Evolutionary conservation across 2,797 vertebrate genomes (phyloP).

Genomic region (Ctenopoma kingsleyae): DNA sequence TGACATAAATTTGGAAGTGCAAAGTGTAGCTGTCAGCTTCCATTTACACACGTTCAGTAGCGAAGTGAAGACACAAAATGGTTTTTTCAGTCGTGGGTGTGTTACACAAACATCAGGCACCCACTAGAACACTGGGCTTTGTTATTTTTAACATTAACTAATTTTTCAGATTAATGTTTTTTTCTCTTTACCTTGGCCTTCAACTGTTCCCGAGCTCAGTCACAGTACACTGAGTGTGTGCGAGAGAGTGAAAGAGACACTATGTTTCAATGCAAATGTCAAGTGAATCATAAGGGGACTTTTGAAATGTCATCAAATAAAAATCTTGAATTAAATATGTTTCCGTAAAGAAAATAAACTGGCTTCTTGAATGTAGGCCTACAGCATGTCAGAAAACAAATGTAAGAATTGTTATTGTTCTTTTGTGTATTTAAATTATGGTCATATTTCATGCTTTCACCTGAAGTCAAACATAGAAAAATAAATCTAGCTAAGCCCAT

Average conservation of each 20-base stretch:
- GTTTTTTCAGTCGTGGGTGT: slow-evolving; percentile 25
- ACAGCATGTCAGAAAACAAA: not conserved
- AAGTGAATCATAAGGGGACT: slow-evolving; percentile 38
- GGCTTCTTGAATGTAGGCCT: slow-evolving; percentile 13
- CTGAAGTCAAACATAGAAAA: slow-evolving; percentile 1
- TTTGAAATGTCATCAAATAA: slow-evolving; percentile 45
- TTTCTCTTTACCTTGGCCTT: slow-evolving; percentile 57
- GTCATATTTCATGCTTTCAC: slow-evolving; percentile 9
- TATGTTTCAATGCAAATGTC: slow-evolving; percentile 46
- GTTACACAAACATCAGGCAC: slow-evolving; percentile 48
- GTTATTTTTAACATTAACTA: slow-evolving; percentile 65
- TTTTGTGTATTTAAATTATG: slow-evolving; percentile 3
- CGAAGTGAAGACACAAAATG: slow-evolving; percentile 38
- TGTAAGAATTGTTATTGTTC: slow-evolving; percentile 9
- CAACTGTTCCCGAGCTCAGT: slow-evolving; percentile 33
- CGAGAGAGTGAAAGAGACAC: slow-evolving; percentile 17
- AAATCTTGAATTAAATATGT: slow-evolving; percentile 33
- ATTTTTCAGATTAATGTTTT: slow-evolving; percentile 65
- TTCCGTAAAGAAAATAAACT: slow-evolving; percentile 3
- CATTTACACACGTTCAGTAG: slow-evolving; percentile 54
- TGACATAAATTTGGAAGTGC: slow-evolving; percentile 73
- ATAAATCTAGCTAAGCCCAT: not conserved
- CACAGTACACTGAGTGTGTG: not conserved
- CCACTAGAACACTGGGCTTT: slow-evolving; percentile 41
- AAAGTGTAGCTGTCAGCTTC: slow-evolving; percentile 73